Evolutionary conservation across 2,797 vertebrate genomes (phyloP).

Genomic region (Notolabrus celidotus): DNA sequence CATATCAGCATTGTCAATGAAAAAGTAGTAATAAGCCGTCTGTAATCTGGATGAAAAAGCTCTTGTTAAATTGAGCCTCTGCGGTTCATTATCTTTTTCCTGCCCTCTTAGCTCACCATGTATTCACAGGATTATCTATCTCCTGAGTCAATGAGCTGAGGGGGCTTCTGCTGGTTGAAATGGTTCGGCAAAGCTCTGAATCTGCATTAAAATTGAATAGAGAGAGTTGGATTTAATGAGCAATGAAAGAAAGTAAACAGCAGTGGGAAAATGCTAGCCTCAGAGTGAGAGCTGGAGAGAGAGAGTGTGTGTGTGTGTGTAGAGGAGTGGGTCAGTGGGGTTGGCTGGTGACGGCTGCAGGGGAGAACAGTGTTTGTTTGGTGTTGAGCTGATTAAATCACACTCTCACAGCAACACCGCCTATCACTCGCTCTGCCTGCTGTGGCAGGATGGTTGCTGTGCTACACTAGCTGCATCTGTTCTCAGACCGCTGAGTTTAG

Average conservation of each 20-base stretch:
- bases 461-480: constrained; percentile 62
- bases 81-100: constrained; percentile 28
- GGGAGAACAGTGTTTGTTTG: constrained; percentile 58
- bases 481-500: constrained; percentile 48
- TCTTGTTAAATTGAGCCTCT: constrained; percentile 14
- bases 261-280: constrained; percentile 13
- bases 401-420: constrained; percentile 40
- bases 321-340: constrained; percentile 40
- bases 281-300: background rate
- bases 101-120: constrained; percentile 12
- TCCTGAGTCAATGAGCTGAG: constrained; percentile 15
- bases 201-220: constrained; percentile 29
- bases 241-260: constrained; percentile 48
- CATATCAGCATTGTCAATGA: constrained; percentile 6
- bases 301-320: constrained; percentile 9
- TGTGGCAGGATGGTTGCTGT: constrained; percentile 52
- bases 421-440: constrained; percentile 48
- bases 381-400: constrained; percentile 69
- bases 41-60: constrained; percentile 15
- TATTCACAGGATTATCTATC: constrained; percentile 35
- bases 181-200: constrained; percentile 13
- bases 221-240: constrained; percentile 31
- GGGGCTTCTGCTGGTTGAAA: constrained; percentile 16
- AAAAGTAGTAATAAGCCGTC: constrained; percentile 4
- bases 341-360: constrained; percentile 47